phyloP scores from a whole-genome alignment of 2,113 vertebrate species.

The Cariama cristata region DNA sequence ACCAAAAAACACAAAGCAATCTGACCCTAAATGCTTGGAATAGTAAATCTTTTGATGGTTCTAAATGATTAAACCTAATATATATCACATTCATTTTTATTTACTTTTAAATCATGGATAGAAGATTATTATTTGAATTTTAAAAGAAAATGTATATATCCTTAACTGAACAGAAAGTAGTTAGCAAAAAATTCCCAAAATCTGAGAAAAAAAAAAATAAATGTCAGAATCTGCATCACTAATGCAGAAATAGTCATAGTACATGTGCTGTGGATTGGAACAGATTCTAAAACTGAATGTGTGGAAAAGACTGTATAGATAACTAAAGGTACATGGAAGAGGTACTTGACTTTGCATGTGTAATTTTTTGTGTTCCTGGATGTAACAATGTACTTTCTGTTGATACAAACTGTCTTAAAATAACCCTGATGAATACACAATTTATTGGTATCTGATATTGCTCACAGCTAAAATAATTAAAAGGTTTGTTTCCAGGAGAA shows the following conservation, averaged over 20 bases:
- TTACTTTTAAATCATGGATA: not conserved
- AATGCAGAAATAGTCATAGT: not conserved
- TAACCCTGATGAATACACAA: not conserved
- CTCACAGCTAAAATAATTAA: not conserved
- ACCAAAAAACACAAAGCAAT: accelerated
- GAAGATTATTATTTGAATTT: not conserved
- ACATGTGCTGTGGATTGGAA: not conserved
- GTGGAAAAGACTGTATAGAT: not conserved
- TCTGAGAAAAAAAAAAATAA: not conserved
- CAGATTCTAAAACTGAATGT: not conserved
- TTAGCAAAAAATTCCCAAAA: not conserved
- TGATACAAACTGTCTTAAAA: not conserved
- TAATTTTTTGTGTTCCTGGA: not conserved
- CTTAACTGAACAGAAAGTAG: not conserved
- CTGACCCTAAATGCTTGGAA: not conserved
- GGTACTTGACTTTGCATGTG: not conserved
- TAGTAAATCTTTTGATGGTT: not conserved
- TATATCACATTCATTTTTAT: not conserved
- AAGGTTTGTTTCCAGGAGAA: not conserved
- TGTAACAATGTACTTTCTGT: not conserved
- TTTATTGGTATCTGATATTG: not conserved
- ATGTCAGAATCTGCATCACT: not conserved
- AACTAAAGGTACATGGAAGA: not conserved
- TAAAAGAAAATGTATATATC: not conserved
- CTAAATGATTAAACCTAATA: not conserved